phyloP scores from a whole-genome alignment of 2,797 vertebrate species.

The Cossypha dichroa region DNA sequence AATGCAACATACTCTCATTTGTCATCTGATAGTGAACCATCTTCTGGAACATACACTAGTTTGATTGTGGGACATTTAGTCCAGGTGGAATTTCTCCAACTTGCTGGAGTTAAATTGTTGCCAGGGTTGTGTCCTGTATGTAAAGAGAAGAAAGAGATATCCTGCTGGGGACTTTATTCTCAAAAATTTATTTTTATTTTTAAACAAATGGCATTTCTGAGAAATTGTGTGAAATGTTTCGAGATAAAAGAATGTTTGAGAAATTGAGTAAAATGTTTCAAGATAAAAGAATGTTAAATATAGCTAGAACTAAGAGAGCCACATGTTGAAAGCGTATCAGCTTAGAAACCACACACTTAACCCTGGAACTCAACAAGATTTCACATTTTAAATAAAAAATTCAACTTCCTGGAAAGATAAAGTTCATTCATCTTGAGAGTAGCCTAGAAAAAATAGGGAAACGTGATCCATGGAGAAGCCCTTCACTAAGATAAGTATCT shows the following conservation, averaged over 20 bases:
- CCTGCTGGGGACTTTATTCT: not conserved
- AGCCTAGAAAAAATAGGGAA: not conserved
- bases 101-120: slow-evolving; percentile 3
- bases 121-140: slow-evolving; percentile 15
- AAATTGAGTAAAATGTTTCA: not conserved
- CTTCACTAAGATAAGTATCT: slow-evolving; percentile 30
- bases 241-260: slow-evolving; percentile 48
- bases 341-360: slow-evolving; percentile 44
- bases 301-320: slow-evolving; percentile 52
- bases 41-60: not conserved
- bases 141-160: slow-evolving; percentile 6
- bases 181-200: not conserved
- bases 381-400: slow-evolving; percentile 45
- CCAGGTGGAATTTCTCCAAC: slow-evolving; percentile 30
- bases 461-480: not conserved
- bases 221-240: slow-evolving; percentile 53
- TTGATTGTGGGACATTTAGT: not conserved
- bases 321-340: slow-evolving; percentile 19
- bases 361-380: slow-evolving; percentile 27
- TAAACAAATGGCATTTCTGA: slow-evolving; percentile 41
- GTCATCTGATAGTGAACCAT: not conserved
- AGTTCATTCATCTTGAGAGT: slow-evolving; percentile 3
- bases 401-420: slow-evolving; percentile 51
- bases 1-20: not conserved
- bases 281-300: slow-evolving; percentile 62